These are phyloP conservation scores for Elegia similella DNA, from an alignment of 2,888 invertebrate genomes.

Conservation along the genomic window DNA sequence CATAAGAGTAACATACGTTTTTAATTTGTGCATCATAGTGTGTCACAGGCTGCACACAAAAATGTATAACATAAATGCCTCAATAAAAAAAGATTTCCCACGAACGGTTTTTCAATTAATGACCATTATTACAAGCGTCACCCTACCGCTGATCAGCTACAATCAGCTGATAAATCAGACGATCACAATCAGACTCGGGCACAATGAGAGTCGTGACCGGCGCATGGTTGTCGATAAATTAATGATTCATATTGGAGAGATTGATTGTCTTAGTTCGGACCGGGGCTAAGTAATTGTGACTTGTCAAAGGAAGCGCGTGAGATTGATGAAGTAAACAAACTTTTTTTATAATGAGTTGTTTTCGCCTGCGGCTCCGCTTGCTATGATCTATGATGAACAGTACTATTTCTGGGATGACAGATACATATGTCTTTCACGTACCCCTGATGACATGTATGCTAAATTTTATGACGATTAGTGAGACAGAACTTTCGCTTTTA, in stretches of 20 bases:
- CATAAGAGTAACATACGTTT: no score
- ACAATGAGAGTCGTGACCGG: conserved; percentile 7
- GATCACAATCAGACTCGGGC: background rate
- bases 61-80: no score
- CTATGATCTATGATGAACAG: no score
- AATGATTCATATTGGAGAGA: conserved; percentile 1
- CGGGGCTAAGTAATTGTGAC: conserved; percentile 6
- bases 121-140: conserved; percentile 27
- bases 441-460: no score
- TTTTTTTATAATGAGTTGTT: background rate
- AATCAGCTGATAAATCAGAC: background rate
- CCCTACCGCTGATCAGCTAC: background rate
- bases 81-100: no score
- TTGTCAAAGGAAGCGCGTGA: conserved; percentile 3
- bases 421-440: no score
- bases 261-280: background rate
- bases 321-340: background rate
- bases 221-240: background rate
- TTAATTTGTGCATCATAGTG: no score
- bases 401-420: no score
- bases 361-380: background rate
- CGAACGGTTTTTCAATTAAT: background rate
- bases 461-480: no score
- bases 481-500: no score
- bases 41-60: no score